Conservation (phyloP, 2,888 invertebrate species). For the Plebejus melissa region DNA sequence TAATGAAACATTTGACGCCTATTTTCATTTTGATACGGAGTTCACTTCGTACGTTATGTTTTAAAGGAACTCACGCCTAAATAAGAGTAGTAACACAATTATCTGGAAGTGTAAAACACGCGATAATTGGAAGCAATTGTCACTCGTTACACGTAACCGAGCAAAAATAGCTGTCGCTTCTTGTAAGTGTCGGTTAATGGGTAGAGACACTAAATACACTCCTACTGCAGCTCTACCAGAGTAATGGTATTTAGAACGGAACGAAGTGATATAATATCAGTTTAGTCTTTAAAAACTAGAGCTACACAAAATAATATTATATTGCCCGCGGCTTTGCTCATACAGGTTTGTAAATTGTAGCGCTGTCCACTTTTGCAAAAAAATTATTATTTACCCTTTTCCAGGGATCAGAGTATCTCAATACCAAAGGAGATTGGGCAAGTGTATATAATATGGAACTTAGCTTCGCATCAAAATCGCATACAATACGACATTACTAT, state of each 20-base stretch:
- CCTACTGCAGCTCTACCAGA: neutral
- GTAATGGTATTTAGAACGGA: neutral
- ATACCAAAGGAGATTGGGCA: too few relatives aligned
- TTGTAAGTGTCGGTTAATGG: constrained; percentile 8
- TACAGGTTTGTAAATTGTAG: too few relatives aligned
- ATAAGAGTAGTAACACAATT: neutral
- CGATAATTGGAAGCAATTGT: constrained; percentile 2
- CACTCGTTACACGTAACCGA: neutral
- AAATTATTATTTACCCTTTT: too few relatives aligned
- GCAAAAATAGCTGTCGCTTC: constrained; percentile 6
- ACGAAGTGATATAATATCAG: too few relatives aligned
- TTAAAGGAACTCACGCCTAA: neutral
- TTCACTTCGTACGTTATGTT: neutral
- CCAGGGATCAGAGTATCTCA: too few relatives aligned
- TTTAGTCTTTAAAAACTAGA: too few relatives aligned
- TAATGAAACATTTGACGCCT: neutral
- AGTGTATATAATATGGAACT: too few relatives aligned
- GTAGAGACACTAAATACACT: neutral
- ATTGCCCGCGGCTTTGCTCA: too few relatives aligned
- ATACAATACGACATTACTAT: too few relatives aligned
- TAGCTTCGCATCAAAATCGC: too few relatives aligned
- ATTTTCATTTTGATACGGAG: neutral
- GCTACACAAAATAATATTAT: too few relatives aligned
- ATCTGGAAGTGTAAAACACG: constrained; percentile 7
- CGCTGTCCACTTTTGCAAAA: too few relatives aligned